Percentiles rank a stretch among this genome's conserved stretches.
phyloP scores from a whole-genome alignment of 2,113 vertebrate genomes.

The Lagopus muta region DNA sequence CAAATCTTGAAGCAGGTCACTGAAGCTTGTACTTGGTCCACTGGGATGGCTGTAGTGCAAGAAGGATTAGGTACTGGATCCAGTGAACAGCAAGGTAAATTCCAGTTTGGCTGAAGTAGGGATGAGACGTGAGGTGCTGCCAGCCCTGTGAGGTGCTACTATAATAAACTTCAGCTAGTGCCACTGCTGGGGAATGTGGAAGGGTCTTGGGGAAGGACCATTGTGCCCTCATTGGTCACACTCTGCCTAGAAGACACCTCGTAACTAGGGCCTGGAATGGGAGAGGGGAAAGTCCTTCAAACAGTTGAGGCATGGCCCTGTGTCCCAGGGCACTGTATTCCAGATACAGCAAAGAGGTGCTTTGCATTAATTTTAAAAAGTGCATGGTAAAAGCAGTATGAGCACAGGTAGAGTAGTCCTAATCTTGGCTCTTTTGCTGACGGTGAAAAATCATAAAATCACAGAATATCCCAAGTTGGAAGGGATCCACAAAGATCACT shows the following conservation, averaged over 20 bases:
- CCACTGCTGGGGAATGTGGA: background rate
- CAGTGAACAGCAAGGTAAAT: background rate
- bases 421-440: background rate
- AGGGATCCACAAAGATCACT: too few relatives aligned
- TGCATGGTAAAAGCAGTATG: accelerated
- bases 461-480: too few relatives aligned
- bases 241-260: background rate
- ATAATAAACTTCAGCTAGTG: background rate
- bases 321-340: background rate
- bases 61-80: constrained; percentile 26
- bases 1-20: background rate
- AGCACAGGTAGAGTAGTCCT: background rate
- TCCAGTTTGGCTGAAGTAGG: background rate
- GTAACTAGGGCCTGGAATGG: background rate
- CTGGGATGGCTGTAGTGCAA: background rate
- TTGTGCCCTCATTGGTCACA: background rate
- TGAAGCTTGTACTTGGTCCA: background rate
- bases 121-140: background rate
- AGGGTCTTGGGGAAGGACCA: background rate
- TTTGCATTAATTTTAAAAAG: background rate
- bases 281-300: background rate
- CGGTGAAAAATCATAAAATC: background rate
- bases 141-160: background rate
- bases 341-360: background rate
- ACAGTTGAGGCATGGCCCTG: background rate